A percentile compares a stretch with the other conserved stretches of the same genome.
Conservation (phyloP, 2,888 invertebrate genomes). For the Eupsilia transversa region DNA sequence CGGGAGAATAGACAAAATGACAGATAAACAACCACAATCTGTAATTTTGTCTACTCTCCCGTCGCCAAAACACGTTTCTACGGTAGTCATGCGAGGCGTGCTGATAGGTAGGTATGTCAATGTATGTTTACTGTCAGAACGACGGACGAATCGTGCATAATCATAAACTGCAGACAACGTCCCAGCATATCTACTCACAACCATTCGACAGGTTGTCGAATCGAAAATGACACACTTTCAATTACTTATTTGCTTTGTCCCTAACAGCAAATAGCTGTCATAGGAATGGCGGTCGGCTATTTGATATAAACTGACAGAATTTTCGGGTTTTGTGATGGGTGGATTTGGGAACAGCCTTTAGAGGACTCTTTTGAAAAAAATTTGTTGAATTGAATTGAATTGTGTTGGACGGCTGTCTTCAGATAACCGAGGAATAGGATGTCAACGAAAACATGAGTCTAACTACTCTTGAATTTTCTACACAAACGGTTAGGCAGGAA, state of each 20-base stretch:
- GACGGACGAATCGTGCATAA: not conserved
- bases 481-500: not conserved
- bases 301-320: not conserved
- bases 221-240: not conserved
- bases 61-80: too few species aligned
- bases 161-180: not conserved
- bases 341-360: not conserved
- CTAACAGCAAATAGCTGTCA: not conserved
- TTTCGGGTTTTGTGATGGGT: not conserved
- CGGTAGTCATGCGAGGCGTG: too few species aligned
- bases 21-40: too few species aligned
- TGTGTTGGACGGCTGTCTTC: not conserved
- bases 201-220: not conserved
- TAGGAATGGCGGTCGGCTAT: not conserved
- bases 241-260: not conserved
- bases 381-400: too few species aligned
- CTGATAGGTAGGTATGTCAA: not conserved
- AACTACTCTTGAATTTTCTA: not conserved
- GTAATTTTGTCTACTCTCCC: too few species aligned
- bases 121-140: not conserved
- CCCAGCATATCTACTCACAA: not conserved
- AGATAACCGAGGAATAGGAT: too few species aligned
- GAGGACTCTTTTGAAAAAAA: too few species aligned
- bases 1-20: too few species aligned
- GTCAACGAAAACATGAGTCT: not conserved